Conservation (phyloP, 2,113 vertebrate genomes). For the Poeciliopsis occidentalis region DNA sequence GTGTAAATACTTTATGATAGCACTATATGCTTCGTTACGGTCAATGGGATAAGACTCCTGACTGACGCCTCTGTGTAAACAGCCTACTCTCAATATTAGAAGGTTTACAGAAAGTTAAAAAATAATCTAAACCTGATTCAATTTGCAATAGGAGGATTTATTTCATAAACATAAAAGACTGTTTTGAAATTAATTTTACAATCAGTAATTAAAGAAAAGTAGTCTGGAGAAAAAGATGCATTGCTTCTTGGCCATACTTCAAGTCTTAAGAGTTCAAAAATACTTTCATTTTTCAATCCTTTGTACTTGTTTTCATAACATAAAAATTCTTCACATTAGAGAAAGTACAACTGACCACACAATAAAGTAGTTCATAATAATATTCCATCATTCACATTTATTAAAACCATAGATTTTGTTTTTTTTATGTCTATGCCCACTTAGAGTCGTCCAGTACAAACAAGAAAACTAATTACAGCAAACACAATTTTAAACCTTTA, state of each 20-base stretch:
- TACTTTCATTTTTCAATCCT: background rate
- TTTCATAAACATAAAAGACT: background rate
- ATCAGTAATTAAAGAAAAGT: background rate
- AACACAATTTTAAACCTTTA: background rate
- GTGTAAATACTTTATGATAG: background rate
- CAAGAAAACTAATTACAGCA: background rate
- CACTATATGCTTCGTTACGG: background rate
- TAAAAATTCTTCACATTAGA: background rate
- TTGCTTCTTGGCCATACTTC: background rate
- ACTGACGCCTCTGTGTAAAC: background rate
- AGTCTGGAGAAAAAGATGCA: background rate
- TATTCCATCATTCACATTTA: background rate
- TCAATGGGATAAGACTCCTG: background rate
- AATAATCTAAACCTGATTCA: background rate
- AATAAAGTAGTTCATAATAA: background rate
- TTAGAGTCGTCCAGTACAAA: background rate
- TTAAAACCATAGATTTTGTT: background rate
- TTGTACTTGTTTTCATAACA: background rate
- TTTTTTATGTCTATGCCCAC: background rate
- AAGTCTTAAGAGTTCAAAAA: background rate
- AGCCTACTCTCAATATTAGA: background rate
- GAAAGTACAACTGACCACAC: background rate
- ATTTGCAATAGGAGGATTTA: background rate
- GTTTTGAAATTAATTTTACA: background rate
- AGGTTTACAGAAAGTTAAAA: background rate